Evolutionary conservation across 2,797 vertebrate genomes (phyloP).

Genomic region (Tamandua tetradactyla): DNA sequence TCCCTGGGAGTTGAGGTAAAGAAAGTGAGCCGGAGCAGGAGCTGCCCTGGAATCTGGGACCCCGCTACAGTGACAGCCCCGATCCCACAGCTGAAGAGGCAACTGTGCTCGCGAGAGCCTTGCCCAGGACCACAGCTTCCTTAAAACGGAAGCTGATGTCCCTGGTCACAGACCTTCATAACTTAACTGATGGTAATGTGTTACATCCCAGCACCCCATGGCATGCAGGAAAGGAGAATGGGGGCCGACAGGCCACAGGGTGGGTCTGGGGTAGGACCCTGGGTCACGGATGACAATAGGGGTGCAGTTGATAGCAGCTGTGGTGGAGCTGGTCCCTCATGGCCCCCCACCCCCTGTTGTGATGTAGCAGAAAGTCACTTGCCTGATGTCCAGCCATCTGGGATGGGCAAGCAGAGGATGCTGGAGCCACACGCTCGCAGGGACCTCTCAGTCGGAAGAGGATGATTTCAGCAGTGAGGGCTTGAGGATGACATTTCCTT

Average conservation of each 20-base stretch:
- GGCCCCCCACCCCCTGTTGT: too few relatives aligned
- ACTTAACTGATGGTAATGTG: too few relatives aligned
- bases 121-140: too few relatives aligned
- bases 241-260: neutral
- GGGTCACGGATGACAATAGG: neutral
- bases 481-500: neutral
- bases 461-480: neutral
- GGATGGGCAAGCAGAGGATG: accelerated
- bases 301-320: neutral
- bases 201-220: neutral
- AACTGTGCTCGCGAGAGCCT: neutral
- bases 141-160: neutral
- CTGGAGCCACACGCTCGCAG: accelerated
- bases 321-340: accelerated
- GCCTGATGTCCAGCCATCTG: neutral
- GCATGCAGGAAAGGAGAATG: neutral
- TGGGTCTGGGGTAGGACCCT: accelerated
- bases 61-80: too few relatives aligned
- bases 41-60: neutral
- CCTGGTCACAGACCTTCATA: neutral
- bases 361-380: neutral
- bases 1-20: neutral
- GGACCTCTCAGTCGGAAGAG: neutral
- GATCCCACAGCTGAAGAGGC: neutral
- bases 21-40: neutral